Base-by-base conservation (phyloP, 30 jellyfish, hydroid and myxozoan species). In the Aurelia sp. region DNA sequence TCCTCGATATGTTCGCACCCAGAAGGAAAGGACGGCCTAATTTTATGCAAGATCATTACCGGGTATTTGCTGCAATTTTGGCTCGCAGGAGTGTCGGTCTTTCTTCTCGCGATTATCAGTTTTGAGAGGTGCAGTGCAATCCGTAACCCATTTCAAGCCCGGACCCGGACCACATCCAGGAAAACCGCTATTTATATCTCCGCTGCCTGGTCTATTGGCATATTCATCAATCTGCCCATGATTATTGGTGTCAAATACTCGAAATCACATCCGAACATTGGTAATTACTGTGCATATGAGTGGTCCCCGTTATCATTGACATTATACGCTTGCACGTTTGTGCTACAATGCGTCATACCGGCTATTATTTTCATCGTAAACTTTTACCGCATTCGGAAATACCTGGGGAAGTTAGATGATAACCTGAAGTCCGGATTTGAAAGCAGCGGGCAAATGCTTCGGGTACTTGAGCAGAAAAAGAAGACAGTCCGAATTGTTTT, bases 81-180 rank as follows among this genome's bases (percentile, higher is more conserved):
- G 83, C 62, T 88, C 15, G 62, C 86, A 9, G 81, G 72, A 58
- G 85, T 81, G 51, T 88, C 97, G 1, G 83, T 71, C 3, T 88
- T 62, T 31, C 47, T 62, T 18, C 84, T 88, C 5, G 97, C 68
- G 8, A 78, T 86, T 11, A 88, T 88, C 21, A 74, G 91, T 44
- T n/a, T 81, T 23, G 97, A 88, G 68, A 82, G 97, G 76, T 60
- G 71, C 40, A 62, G 48, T 18, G 97, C 90, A 1, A 58, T 88
- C 41, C 19, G 48, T 30, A 31, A 88, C 35, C 94, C 97, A 11
- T 23, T 88, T 35, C 20, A 40, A 23, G 23, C 91, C 23, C 27
- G 51, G 11, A 18, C 84, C 44, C 23, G n/a, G 35, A 7, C 62
- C 35, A 22, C 18, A 7, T 6, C 68, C 41, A 41, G 30, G 50